Base-by-base conservation (phyloP, 2,797 vertebrate species). In the Borostomias antarcticus region DNA sequence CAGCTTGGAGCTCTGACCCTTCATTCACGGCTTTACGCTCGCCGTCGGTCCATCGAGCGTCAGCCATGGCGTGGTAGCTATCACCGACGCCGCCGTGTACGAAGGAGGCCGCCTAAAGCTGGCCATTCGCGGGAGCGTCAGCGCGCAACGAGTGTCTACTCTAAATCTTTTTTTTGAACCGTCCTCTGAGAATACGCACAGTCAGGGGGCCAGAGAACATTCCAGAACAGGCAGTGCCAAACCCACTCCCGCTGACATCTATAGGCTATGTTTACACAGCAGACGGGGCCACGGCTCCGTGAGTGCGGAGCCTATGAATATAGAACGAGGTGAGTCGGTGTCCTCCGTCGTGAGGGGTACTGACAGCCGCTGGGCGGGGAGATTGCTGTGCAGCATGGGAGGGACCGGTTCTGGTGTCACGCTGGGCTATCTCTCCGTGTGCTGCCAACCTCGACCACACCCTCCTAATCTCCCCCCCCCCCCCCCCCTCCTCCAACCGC, bases 401-500 rank as follows among this genome's bases (percentile, higher is more conserved):
- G 57, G 54, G 79, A 78, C 58, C 58, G 76, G 78, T 57, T 72
- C 52, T 28, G 64, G 68, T 66, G 81, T 86, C 83, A 75, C 78
- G 76, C 60, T 26, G 32, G 58, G 73, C 47, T 52, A 43, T 63
- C 69, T 69, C 68, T 61, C 66, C 74, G 62, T 53, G 33, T 45
- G 26, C 66, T 74, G 74, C 25, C 32, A 33, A 32, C 50, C n/a
- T 47, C 30, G 4, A 29, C 57, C 66, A 5, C 52, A 50, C 30
- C 30, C 50, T 78, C 48, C 77, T 85, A 85, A 91, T 88, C 88
- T 79, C 62, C 77, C 86, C 86, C 77, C 79, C 76, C 37, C 0
- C 70, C 37, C 74, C 52, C 17, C 66, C 59, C n/a, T 13, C 29
- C 56, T 37, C 5, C 5, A 10, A 3, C 48, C 52, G 5, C 0